Evolutionary conservation across 2,888 invertebrate genomes (phyloP).

Genomic region (Napeogenes sylphis): DNA sequence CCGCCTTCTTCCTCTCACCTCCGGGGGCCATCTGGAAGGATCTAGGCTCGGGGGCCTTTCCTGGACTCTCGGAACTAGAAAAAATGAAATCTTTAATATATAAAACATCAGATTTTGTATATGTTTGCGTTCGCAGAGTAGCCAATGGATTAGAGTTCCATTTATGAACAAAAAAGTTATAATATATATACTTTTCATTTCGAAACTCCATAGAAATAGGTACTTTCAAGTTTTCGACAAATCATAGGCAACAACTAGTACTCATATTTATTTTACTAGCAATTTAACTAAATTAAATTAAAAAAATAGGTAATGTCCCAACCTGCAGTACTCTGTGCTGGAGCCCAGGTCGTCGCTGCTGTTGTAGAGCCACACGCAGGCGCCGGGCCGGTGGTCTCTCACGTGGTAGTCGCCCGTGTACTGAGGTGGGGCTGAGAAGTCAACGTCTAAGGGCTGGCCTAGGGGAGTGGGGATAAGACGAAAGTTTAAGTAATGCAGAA

Average conservation of each 20-base stretch:
- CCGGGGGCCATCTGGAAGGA: constrained; percentile 68
- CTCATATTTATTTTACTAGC: too few species aligned
- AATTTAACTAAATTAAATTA: background rate
- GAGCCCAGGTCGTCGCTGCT: constrained; percentile 35
- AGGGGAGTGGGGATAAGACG: constrained; percentile 15
- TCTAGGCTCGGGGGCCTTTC: constrained; percentile 41
- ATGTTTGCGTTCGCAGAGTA: background rate
- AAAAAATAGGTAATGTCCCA: too few species aligned
- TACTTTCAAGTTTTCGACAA: too few species aligned
- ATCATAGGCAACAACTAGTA: too few species aligned
- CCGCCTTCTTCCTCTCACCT: constrained; percentile 46
- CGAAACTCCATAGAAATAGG: background rate
- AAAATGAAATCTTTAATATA: background rate
- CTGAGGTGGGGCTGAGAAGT: constrained; percentile 49
- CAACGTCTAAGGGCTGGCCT: constrained; percentile 61
- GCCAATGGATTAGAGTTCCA: too few species aligned
- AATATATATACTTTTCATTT: too few species aligned
- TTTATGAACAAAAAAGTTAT: too few species aligned
- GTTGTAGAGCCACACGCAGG: constrained; percentile 64
- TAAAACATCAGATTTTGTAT: background rate
- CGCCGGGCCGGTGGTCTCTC: constrained; percentile 54
- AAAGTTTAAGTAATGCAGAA: background rate
- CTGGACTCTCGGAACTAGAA: constrained; percentile 52
- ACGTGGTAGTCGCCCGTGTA: constrained; percentile 61
- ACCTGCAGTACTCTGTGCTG: constrained; percentile 59